phyloP scores from a whole-genome alignment of 1,140 invertebrate species.

The Semibalanus balanoides region DNA sequence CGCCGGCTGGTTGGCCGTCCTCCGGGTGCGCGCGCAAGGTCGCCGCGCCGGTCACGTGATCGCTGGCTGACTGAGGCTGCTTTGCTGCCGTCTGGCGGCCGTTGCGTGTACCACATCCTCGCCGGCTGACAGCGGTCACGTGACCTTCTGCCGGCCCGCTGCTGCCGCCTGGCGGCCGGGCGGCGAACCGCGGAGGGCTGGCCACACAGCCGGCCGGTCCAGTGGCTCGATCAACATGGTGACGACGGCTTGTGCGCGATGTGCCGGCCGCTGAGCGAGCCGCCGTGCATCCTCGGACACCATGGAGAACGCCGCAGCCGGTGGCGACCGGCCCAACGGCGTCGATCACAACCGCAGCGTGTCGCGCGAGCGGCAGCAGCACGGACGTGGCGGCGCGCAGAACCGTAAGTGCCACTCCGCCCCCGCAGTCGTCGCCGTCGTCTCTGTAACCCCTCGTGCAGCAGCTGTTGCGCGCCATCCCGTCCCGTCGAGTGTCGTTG shows the following conservation, averaged over 20 bases:
- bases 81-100: too few species aligned
- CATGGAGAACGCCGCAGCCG: background rate
- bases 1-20: too few species aligned
- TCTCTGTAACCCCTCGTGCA: too few species aligned
- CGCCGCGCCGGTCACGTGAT: too few species aligned
- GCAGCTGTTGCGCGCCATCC: too few species aligned
- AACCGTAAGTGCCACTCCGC: background rate
- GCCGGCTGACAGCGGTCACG: background rate
- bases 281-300: background rate
- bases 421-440: too few species aligned
- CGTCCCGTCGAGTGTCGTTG: too few species aligned
- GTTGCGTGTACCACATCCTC: background rate
- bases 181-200: background rate
- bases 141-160: background rate
- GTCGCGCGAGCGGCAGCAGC: background rate
- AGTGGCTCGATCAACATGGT: background rate
- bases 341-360: background rate
- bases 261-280: background rate
- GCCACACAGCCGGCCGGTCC: too few species aligned
- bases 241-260: background rate
- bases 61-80: too few species aligned
- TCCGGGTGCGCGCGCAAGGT: too few species aligned
- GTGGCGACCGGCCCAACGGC: background rate
- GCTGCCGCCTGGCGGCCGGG: background rate
- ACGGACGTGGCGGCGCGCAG: background rate